phyloP scores from a whole-genome alignment of 2,113 vertebrate species.

The Anguilla japonica region DNA sequence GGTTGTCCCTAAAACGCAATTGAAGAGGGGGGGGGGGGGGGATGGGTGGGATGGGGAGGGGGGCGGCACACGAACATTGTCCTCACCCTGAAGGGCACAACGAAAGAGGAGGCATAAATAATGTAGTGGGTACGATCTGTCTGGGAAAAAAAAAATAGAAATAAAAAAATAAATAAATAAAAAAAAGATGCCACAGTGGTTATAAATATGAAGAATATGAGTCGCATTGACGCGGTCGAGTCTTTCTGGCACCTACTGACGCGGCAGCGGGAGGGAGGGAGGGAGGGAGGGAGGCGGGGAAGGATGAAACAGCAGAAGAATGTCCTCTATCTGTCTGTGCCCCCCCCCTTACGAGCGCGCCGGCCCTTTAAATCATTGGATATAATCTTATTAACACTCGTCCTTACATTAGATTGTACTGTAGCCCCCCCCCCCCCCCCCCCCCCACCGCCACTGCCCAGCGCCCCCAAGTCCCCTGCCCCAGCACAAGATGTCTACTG shows the following conservation, averaged over 20 bases:
- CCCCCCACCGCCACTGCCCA: no score
- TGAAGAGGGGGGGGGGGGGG: background rate
- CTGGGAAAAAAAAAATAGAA: background rate
- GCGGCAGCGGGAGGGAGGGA: background rate
- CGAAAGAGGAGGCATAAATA: conserved; percentile 14
- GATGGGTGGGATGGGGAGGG: no score
- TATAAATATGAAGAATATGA: conserved; percentile 23
- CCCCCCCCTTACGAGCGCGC: background rate
- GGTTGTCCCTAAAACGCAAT: background rate
- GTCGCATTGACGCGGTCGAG: conserved; percentile 12
- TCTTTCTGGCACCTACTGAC: conserved; percentile 17
- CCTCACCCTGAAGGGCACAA: conserved; percentile 15
- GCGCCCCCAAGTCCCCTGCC: no score
- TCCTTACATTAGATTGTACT: background rate
- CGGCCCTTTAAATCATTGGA: background rate
- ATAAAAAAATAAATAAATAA: no score
- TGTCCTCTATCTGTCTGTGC: background rate
- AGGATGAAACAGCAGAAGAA: background rate
- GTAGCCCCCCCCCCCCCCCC: background rate
- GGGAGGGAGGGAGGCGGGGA: no score
- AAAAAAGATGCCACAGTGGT: background rate
- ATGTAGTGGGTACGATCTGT: conserved; percentile 10
- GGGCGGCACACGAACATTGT: background rate
- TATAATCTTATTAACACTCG: background rate
- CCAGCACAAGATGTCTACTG: background rate